These are phyloP conservation scores for Turnix velox DNA, from an alignment of 2,113 vertebrate species.

Conservation along the genomic window DNA sequence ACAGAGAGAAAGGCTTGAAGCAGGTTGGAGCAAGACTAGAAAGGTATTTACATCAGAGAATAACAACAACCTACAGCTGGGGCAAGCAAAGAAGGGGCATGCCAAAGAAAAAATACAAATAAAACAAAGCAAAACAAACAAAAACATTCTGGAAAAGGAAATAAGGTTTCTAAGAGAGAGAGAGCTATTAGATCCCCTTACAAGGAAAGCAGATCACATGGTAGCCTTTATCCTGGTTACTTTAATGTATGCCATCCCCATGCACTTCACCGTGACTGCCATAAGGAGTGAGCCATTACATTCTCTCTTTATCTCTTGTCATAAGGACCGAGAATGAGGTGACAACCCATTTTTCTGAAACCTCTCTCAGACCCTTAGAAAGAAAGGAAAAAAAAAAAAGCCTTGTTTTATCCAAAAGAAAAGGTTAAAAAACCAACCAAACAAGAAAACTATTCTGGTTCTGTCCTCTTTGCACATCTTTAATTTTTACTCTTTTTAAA, in stretches of 20 bases:
- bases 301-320: slow-evolving; percentile 39
- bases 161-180: not conserved
- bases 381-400: not conserved
- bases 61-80: not conserved
- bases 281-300: slow-evolving; percentile 49
- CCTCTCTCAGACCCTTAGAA: not conserved
- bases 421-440: not conserved
- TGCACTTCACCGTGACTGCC: slow-evolving; percentile 29
- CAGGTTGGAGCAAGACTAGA: not conserved
- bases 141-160: not conserved
- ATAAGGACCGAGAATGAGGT: slow-evolving; percentile 11
- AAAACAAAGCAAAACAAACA: not conserved
- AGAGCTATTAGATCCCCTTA: slow-evolving; percentile 40
- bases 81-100: not conserved
- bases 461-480: not conserved
- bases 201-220: slow-evolving; percentile 41
- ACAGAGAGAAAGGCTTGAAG: not conserved
- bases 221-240: slow-evolving; percentile 44
- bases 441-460: not conserved
- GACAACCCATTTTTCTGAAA: slow-evolving; percentile 42
- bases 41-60: not conserved
- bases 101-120: not conserved
- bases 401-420: not conserved
- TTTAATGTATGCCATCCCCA: slow-evolving; percentile 44
- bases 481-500: not conserved